phyloP scores from a whole-genome alignment of 2,797 vertebrate species.

The Lemur catta region DNA sequence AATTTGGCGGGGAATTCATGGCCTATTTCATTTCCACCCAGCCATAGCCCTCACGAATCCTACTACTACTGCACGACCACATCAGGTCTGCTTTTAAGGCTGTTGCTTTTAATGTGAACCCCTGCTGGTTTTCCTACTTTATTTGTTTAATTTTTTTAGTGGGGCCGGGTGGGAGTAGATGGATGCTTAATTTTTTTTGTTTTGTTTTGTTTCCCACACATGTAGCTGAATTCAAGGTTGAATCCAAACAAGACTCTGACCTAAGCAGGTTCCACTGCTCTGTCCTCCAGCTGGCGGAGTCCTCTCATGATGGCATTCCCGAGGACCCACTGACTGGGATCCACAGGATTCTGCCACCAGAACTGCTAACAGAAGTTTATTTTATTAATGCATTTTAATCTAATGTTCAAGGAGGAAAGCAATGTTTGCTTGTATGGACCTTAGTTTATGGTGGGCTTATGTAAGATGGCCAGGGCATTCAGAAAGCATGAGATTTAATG shows the following conservation, averaged over 20 bases:
- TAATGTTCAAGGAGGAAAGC: background rate
- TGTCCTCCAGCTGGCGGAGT: background rate
- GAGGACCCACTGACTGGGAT: background rate
- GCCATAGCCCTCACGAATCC: conserved; percentile 19
- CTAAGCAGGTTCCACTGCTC: background rate
- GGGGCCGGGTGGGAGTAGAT: background rate
- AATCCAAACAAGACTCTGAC: background rate
- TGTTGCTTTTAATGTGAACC: conserved; percentile 36
- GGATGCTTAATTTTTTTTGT: background rate
- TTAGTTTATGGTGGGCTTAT: background rate
- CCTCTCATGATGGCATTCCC: background rate
- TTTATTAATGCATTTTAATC: background rate
- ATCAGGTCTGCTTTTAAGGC: conserved; percentile 35
- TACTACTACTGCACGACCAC: background rate
- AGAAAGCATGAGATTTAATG: background rate
- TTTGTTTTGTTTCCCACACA: background rate
- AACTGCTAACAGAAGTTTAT: conserved; percentile 11
- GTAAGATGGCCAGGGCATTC: background rate
- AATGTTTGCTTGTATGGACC: background rate
- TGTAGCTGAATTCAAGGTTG: background rate
- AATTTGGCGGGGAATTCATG: conserved; percentile 61
- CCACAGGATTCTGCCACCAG: background rate
- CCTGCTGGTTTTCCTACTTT: conserved; percentile 7
- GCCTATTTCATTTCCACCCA: conserved; percentile 67
- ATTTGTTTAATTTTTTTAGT: background rate